Evolutionary conservation across 2,888 invertebrate species (phyloP).

Genomic region (Drosophila leonis): DNA sequence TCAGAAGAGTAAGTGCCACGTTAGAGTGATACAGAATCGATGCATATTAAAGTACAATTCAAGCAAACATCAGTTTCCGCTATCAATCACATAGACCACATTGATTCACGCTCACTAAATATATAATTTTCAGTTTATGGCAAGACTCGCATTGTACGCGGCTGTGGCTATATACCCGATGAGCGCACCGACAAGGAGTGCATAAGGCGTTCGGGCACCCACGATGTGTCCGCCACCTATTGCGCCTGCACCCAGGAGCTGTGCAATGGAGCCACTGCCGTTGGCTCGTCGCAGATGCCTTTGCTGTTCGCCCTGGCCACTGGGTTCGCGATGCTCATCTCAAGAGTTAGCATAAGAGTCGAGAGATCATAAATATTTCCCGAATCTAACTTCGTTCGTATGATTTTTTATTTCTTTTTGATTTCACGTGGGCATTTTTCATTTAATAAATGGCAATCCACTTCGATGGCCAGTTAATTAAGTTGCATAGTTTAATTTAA

Average conservation of each 20-base stretch:
- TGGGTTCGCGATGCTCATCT: conserved; percentile 63
- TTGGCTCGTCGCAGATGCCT: conserved; percentile 51
- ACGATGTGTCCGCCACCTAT: conserved; percentile 90
- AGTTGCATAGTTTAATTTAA: conserved; percentile 43
- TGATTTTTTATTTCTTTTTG: not conserved
- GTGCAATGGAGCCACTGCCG: conserved; percentile 88
- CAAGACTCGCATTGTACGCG: conserved; percentile 91
- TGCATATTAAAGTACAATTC: not conserved
- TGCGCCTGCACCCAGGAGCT: conserved; percentile 92
- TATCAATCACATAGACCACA: not conserved
- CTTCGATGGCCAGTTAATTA: conserved; percentile 34
- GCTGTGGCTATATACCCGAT: conserved; percentile 92
- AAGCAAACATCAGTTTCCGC: not conserved
- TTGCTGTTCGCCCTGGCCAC: conserved; percentile 69
- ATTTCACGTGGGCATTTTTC: conserved; percentile 19
- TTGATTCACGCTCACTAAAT: not conserved
- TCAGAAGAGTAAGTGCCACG: conserved; percentile 89
- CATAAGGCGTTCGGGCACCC: conserved; percentile 90
- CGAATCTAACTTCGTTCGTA: conserved; percentile 7
- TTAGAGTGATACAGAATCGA: not conserved
- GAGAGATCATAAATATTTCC: conserved; percentile 66
- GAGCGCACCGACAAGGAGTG: conserved; percentile 88
- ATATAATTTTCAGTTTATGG: conserved; percentile 89
- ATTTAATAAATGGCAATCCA: conserved; percentile 15
- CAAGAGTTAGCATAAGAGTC: conserved; percentile 68